These are phyloP conservation scores for Pseudochirops cupreus DNA, from an alignment of 2,797 vertebrate genomes.

Conservation along the genomic window DNA sequence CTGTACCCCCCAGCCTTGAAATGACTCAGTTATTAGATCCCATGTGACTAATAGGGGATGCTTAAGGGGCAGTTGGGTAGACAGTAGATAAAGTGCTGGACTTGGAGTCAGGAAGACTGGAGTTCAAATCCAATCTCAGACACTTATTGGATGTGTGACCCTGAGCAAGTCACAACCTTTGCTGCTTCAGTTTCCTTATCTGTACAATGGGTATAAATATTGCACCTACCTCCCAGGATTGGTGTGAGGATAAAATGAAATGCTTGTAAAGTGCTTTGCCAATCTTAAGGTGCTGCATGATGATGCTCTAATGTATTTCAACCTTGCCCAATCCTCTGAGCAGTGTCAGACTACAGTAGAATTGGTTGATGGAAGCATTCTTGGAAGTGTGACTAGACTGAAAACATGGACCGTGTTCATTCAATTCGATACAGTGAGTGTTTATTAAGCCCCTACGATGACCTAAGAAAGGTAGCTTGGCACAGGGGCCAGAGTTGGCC, in stretches of 20 bases:
- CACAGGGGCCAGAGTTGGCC: no score
- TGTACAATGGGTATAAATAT: not conserved
- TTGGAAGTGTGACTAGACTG: not conserved
- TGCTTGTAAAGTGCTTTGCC: not conserved
- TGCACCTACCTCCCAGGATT: not conserved
- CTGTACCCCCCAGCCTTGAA: not conserved
- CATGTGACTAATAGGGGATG: not conserved
- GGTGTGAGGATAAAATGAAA: not conserved
- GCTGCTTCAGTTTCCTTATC: not conserved
- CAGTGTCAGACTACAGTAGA: not conserved
- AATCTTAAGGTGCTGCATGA: not conserved
- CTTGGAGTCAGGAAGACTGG: not conserved
- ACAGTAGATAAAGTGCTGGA: not conserved
- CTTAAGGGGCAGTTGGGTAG: not conserved
- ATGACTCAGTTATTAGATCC: not conserved
- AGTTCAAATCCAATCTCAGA: not conserved
- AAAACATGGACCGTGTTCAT: not conserved
- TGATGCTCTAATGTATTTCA: not conserved
- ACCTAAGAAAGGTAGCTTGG: not conserved
- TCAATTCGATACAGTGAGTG: not conserved
- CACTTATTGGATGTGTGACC: not conserved
- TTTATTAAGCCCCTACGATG: not conserved
- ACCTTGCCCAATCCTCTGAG: not conserved
- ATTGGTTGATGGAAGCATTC: not conserved
- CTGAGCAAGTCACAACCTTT: not conserved